A percentile compares a stretch with the other conserved stretches of the same genome.
Evolutionary conservation across 2,113 vertebrate genomes (phyloP).

Genomic region (Phalacrocorax brasilianus): DNA sequence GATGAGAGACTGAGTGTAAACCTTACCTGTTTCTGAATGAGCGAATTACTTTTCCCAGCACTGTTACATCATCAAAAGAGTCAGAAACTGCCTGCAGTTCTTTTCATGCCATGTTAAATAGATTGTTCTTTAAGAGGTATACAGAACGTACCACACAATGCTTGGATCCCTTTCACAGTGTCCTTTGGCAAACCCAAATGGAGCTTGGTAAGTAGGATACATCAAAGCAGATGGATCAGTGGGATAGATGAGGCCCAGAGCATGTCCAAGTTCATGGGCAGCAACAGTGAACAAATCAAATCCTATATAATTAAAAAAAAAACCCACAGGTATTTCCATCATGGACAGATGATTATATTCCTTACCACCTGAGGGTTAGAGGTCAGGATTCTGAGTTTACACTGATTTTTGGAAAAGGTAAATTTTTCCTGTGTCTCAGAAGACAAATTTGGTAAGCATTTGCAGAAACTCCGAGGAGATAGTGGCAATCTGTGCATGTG

Average conservation of each 20-base stretch:
- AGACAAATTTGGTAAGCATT: not conserved
- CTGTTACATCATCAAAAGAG: conserved; percentile 56
- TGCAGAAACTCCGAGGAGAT: not conserved
- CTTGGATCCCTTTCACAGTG: conserved; percentile 75
- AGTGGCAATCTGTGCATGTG: not conserved
- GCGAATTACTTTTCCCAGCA: conserved; percentile 58
- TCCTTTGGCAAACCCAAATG: conserved; percentile 71
- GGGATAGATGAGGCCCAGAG: conserved; percentile 77
- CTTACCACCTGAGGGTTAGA: not conserved
- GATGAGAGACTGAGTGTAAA: not conserved
- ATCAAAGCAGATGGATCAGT: conserved; percentile 76
- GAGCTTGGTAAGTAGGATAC: conserved; percentile 78
- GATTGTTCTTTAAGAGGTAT: not conserved
- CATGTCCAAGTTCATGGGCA: conserved; percentile 79
- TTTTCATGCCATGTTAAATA: not conserved
- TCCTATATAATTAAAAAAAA: conserved; percentile 55
- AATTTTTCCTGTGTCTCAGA: not conserved
- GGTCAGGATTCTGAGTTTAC: not conserved
- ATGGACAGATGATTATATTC: not conserved
- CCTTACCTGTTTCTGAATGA: conserved; percentile 65
- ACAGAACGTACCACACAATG: conserved; percentile 60
- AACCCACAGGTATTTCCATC: not conserved
- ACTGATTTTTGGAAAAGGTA: not conserved
- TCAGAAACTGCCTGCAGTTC: not conserved
- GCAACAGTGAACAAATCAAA: conserved; percentile 81